phyloP scores from a whole-genome alignment of 2,888 invertebrate genomes.

The Acronicta aceris region DNA sequence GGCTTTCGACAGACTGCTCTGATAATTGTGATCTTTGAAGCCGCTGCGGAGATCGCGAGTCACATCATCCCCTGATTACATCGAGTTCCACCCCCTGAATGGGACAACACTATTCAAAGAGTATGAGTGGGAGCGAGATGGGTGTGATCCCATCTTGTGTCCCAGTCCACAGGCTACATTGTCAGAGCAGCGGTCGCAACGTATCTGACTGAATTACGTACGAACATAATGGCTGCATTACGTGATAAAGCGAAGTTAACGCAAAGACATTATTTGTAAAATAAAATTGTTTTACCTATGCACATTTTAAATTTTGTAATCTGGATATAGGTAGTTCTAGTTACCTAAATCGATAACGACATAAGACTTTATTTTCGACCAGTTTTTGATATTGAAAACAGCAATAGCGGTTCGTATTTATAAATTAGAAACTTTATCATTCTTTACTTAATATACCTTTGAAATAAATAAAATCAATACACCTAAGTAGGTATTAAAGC shows the following conservation, averaged over 20 bases:
- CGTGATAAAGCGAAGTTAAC: slow-evolving; percentile 55
- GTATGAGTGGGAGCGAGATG: slow-evolving; percentile 70
- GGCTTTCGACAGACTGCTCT: slow-evolving; percentile 89
- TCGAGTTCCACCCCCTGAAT: slow-evolving; percentile 86
- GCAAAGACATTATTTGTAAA: slow-evolving; percentile 2
- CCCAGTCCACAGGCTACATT: slow-evolving; percentile 88
- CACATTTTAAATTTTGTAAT: not conserved
- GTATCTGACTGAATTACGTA: slow-evolving; percentile 81
- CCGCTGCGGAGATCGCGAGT: slow-evolving; percentile 87
- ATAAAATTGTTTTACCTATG: not conserved
- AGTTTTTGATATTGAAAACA: too few species aligned
- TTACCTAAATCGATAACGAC: too few species aligned
- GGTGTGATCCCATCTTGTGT: slow-evolving; percentile 91
- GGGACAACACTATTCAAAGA: slow-evolving; percentile 63
- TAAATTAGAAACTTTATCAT: too few species aligned
- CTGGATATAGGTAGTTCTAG: not conserved
- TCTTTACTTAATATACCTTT: too few species aligned
- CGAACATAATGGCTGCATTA: slow-evolving; percentile 69
- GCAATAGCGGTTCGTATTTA: too few species aligned
- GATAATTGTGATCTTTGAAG: slow-evolving; percentile 89
- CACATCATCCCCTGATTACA: slow-evolving; percentile 90
- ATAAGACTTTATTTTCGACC: too few species aligned
- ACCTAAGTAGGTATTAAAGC: not conserved
- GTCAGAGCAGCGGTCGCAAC: slow-evolving; percentile 82
- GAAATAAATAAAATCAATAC: not conserved